These are phyloP conservation scores for Paracanthobrama guichenoti DNA, from an alignment of 2,113 vertebrate genomes.

Conservation along the genomic window DNA sequence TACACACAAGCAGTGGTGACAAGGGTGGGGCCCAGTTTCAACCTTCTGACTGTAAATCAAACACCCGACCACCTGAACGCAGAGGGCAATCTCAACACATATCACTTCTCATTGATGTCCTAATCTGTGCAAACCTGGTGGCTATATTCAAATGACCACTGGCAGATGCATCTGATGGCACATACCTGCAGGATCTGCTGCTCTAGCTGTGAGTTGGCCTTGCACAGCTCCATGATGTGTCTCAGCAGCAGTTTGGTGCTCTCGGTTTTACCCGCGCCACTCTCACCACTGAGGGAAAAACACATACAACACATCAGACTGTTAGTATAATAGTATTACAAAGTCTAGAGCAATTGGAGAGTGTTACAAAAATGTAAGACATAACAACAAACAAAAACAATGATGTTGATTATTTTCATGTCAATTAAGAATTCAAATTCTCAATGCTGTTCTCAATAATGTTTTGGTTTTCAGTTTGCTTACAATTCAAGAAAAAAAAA, in stretches of 20 bases:
- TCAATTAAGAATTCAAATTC: not conserved
- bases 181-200: slow-evolving; percentile 79
- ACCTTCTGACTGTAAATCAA: not conserved
- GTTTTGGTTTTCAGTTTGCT: too few species aligned
- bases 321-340: not conserved
- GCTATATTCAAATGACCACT: slow-evolving; percentile 35
- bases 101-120: not conserved
- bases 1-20: not conserved
- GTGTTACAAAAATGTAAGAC: not conserved
- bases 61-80: not conserved
- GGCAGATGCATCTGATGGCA: not conserved
- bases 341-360: not conserved
- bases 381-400: not conserved
- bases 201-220: slow-evolving; percentile 74
- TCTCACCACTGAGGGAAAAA: slow-evolving; percentile 73
- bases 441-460: too few species aligned
- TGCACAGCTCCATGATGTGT: slow-evolving; percentile 77
- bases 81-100: not conserved
- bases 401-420: not conserved
- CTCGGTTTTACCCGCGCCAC: slow-evolving; percentile 80
- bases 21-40: not conserved
- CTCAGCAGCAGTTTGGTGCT: slow-evolving; percentile 75
- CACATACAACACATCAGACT: not conserved
- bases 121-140: slow-evolving; percentile 42
- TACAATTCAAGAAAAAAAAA: too few species aligned